Evolutionary conservation across 2,888 invertebrate species (phyloP), one percentile per base, ranked within the genome.

Genomic region (Pristionchus mayeri): DNA sequence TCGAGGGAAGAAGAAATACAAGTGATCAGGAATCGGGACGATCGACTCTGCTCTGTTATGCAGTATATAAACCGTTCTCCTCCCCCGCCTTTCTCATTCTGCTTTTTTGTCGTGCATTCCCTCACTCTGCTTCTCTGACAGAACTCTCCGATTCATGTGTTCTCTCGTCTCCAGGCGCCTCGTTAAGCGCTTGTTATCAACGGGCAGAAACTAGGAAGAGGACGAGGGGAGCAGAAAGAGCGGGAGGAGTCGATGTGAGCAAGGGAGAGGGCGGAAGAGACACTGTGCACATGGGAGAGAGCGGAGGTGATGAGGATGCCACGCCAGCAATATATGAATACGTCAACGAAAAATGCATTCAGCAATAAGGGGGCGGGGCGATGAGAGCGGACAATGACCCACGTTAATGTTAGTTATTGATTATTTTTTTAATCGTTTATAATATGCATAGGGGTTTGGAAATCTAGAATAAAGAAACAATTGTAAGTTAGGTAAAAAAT

Each of bases 121-220:
- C 11, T 30, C 16, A 18, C 30, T 75, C 27, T 78, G 30, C 30
- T 50, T 50, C 76, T 78, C 48, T 78, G n/a, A 2, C 37, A 21
- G 30, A 7, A 50, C 50, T 78, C 76, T 78, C 16, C 44, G 30
- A 78, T 78, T 30, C 30, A 48, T 21, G 21, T 34, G 21, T 50
- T 50, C 76, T 7, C 76, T 78, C 48, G 30, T 50, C 18, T 27
- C 30, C 34, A 30, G 18, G 30, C 76, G 34, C 50, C 76, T 40
- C 76, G 76, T 78, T 78, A 78, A 50, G 76, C 76, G 76, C 76
- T 50, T 50, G 76, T 78, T 78, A 78, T 78, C 76, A 78, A 48
- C 50, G 50, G 18, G 16, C 76, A 78, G 76, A 78, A 78, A 50
- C 48, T 78, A 78, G 76, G 76, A 78, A 78, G 50, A 48, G 76